Percentiles rank a stretch among this genome's conserved stretches.
Conservation (phyloP, 1,140 invertebrate species). For the Branchinecta lindahli region DNA sequence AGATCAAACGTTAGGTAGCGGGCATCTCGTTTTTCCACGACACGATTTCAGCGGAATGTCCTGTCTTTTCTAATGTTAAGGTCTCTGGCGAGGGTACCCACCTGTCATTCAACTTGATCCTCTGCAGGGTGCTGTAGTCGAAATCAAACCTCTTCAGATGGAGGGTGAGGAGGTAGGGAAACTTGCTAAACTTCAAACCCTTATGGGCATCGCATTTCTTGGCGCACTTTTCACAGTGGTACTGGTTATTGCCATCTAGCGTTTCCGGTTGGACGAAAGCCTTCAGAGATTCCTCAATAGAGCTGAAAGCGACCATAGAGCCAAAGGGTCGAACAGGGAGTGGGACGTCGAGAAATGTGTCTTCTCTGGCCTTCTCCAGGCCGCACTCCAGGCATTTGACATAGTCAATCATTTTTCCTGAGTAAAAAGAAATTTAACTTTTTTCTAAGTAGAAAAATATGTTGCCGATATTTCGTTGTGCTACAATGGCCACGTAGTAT, state of each 20-base stretch:
- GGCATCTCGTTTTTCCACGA: no score
- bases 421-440: conserved; percentile 29
- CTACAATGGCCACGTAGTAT: not conserved
- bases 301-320: conserved; percentile 52
- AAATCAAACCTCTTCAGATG: conserved; percentile 85
- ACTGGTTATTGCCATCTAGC: conserved; percentile 72
- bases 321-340: conserved; percentile 73
- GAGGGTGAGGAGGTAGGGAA: conserved; percentile 73
- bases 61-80: no score
- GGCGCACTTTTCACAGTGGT: conserved; percentile 72
- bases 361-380: conserved; percentile 64
- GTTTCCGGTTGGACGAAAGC: conserved; percentile 76
- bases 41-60: no score
- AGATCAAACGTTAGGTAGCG: no score
- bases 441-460: no score
- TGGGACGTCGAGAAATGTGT: conserved; percentile 71
- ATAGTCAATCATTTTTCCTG: conserved; percentile 76
- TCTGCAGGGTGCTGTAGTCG: conserved; percentile 66
- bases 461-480: not conserved
- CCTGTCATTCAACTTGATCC: conserved; percentile 84
- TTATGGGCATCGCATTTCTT: conserved; percentile 84
- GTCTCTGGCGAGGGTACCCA: conserved; percentile 32
- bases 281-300: conserved; percentile 60
- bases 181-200: conserved; percentile 70
- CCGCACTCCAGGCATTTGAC: conserved; percentile 77